Percentiles rank a stretch among this genome's conserved stretches.
Conservation (phyloP, 2,113 vertebrate genomes). For the Microcebus griseorufus region DNA sequence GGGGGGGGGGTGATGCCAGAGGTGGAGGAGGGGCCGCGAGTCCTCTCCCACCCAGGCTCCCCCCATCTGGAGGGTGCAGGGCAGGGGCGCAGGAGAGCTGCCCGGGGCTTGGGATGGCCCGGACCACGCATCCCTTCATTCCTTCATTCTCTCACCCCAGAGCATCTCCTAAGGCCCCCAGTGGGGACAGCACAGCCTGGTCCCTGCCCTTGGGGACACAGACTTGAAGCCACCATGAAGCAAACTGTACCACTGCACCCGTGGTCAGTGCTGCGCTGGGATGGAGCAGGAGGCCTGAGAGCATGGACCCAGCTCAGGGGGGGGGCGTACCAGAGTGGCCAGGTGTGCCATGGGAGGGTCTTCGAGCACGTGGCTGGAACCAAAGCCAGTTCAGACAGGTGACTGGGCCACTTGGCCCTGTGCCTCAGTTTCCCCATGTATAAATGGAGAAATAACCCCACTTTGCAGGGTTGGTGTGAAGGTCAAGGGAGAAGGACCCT, state of each 20-base stretch:
- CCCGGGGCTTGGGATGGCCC: accelerated
- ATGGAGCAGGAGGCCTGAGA: not conserved
- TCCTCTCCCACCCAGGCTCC: not conserved
- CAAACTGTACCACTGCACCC: accelerated
- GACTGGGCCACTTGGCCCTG: not conserved
- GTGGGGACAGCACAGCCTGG: not conserved
- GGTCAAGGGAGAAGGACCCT: not conserved
- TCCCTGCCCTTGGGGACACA: not conserved
- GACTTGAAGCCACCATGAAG: not conserved
- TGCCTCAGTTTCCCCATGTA: conserved; percentile 13
- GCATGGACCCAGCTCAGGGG: not conserved
- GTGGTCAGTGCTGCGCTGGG: accelerated
- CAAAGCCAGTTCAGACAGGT: accelerated
- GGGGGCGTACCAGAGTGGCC: no score
- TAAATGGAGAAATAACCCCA: not conserved
- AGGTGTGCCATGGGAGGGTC: no score
- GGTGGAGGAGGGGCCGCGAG: not conserved
- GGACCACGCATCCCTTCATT: accelerated
- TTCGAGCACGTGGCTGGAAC: not conserved
- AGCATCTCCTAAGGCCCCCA: accelerated
- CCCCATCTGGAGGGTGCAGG: not conserved
- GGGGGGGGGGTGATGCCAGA: not conserved
- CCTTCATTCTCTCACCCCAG: not conserved
- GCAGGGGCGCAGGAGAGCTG: not conserved
- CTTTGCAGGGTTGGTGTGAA: not conserved